These are phyloP conservation scores for Dendrocincla fuliginosa DNA, from an alignment of 2,797 vertebrate species.

Conservation along the genomic window DNA sequence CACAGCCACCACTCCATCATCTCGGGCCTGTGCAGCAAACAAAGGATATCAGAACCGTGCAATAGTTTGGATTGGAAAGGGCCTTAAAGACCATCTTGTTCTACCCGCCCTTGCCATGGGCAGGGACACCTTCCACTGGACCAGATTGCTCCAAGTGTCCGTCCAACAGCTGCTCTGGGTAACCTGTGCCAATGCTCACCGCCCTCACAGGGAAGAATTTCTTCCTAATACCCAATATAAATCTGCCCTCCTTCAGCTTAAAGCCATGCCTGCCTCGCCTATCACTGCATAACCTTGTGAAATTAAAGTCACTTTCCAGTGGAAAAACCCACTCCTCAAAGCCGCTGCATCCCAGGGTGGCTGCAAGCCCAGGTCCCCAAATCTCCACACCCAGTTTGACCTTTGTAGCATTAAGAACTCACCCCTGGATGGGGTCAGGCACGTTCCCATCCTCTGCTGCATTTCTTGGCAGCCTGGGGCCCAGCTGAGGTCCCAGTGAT, in stretches of 20 bases:
- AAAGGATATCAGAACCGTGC: accelerated
- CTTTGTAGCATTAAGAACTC: accelerated
- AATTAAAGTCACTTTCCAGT: background rate
- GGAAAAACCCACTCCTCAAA: background rate
- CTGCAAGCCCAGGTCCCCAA: background rate
- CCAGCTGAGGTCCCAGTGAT: background rate
- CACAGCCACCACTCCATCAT: background rate
- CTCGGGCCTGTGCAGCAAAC: background rate
- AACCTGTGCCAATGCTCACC: background rate
- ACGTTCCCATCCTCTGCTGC: accelerated
- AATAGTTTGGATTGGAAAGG: accelerated
- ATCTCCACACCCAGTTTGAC: background rate
- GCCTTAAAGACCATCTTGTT: accelerated
- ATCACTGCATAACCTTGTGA: accelerated
- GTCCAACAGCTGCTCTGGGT: background rate
- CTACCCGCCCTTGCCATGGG: background rate
- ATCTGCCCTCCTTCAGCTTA: background rate
- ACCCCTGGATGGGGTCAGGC: accelerated
- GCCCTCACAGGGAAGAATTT: background rate
- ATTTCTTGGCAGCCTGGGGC: accelerated
- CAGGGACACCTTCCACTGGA: accelerated
- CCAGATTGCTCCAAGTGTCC: background rate
- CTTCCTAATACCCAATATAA: background rate
- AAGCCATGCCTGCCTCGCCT: background rate
- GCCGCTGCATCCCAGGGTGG: accelerated